phyloP scores from a whole-genome alignment of 2,797 vertebrate genomes.

The Chlorospingus semifuscus region DNA sequence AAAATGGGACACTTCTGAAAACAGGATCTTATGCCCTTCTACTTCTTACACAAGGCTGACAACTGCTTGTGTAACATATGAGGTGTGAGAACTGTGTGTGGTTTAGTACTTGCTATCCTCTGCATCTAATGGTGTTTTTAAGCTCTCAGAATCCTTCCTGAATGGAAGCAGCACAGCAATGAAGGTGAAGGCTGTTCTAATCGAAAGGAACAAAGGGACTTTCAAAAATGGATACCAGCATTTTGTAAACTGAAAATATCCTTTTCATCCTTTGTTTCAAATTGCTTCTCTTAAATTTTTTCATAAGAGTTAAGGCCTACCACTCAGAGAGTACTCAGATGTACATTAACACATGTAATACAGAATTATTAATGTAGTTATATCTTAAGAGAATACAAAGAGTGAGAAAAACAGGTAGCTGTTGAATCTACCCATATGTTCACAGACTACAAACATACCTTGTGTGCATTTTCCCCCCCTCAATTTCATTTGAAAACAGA shows the following conservation, averaged over 20 bases:
- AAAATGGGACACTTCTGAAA: neutral
- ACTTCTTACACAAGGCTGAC: neutral
- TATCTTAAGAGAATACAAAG: neutral
- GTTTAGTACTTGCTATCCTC: neutral
- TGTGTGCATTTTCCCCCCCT: neutral
- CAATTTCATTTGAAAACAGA: neutral
- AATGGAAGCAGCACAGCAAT: neutral
- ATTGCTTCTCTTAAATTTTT: neutral
- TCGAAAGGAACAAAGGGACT: neutral
- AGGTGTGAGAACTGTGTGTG: neutral
- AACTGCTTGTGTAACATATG: neutral
- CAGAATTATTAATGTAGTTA: neutral
- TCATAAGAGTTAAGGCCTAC: fast-evolving
- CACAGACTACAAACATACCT: neutral
- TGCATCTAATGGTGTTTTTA: neutral
- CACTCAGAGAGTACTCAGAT: neutral
- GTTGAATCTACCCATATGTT: neutral
- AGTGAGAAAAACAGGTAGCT: neutral
- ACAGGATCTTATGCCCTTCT: neutral
- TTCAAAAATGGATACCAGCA: neutral
- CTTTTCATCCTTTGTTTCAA: neutral
- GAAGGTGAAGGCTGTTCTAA: neutral
- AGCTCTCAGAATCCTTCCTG: neutral
- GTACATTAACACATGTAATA: neutral
- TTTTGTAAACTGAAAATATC: neutral